Evolutionary conservation across 2,113 vertebrate genomes (phyloP), one percentile per base, ranked within the genome.

Genomic region (Rallus limicola): DNA sequence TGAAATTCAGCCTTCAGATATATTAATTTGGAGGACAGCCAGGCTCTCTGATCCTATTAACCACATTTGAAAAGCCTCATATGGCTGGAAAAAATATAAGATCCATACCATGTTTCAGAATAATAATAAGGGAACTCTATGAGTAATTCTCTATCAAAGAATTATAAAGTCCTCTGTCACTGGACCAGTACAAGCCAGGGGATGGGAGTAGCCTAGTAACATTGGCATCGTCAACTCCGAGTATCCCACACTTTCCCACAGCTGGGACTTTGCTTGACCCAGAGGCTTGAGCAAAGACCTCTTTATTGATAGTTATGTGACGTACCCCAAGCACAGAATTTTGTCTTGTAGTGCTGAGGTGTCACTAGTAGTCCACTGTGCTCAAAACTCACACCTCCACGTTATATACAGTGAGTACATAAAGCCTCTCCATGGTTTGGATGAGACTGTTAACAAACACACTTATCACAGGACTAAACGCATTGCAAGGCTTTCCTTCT

Each of bases 31-130:
- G 75, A 92, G 26, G 67, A 77, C 71, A 90, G 67, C 55, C 91
- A 92, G 68, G 36, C 40, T 88, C 56, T 93, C 92, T 93, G 75
- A 93, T 94, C 79, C 79, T 92, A 63, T 90, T 93, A 96, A 86
- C 63, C 68, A 70, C 55, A 63, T 88, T 77, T 70, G 67, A 80
- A 94, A 93, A 80, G 36, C 33, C 17, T 77, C 50, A 55, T 69
- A 82, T 18, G 62, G 2, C 44, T 90, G 40, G 21, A 80, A 90
- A 90, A 91, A 95, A 72, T 69, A n/a, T 48, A 69, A 92, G 59
- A 90, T 40, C 11, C 13, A 1, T 80, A 55, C 33, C 21, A 74
- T 0, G 0, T 74, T 94, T 90, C 79, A 70, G 59, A 80, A 93
- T 48, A 77, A 64, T 53, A 71, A 56, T 64, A 38, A 87, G 44